These are phyloP conservation scores for Bolinopsis microptera DNA, from an alignment of 37 sponge, comb jelly and placozoan genomes.

Conservation along the genomic window DNA sequence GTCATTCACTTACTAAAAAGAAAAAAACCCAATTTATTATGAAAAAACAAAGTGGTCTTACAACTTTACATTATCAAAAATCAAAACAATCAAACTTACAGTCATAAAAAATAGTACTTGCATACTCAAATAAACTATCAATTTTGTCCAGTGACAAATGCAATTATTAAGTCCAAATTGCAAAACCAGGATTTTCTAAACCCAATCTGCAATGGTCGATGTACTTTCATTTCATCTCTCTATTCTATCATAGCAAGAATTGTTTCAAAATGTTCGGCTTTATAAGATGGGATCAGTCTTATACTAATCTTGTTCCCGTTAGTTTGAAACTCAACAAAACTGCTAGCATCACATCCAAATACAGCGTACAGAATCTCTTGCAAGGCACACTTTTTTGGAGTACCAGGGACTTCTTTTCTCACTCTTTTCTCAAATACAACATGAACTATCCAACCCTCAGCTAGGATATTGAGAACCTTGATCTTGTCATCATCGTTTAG, in stretches of 20 bases:
- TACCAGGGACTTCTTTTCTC: not conserved
- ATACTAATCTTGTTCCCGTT: not conserved
- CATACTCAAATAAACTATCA: no score
- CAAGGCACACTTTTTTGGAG: not conserved
- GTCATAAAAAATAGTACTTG: no score
- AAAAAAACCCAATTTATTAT: no score
- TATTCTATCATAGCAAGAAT: not conserved
- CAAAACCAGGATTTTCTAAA: no score
- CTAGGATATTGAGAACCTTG: not conserved
- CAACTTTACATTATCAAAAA: no score
- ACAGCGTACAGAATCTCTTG: not conserved
- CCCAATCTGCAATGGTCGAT: no score
- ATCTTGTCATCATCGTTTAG: not conserved
- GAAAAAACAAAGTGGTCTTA: no score
- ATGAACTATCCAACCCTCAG: not conserved
- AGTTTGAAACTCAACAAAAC: not conserved
- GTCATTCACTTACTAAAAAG: no score
- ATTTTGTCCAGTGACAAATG: no score
- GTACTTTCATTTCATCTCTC: no score
- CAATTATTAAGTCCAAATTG: no score
- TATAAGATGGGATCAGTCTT: not conserved
- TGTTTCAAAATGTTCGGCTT: not conserved
- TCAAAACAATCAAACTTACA: no score
- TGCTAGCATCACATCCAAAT: not conserved
- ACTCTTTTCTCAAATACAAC: not conserved